Evolutionary conservation across 1,140 invertebrate species (phyloP).

Genomic region (Rhyzopertha dominica): DNA sequence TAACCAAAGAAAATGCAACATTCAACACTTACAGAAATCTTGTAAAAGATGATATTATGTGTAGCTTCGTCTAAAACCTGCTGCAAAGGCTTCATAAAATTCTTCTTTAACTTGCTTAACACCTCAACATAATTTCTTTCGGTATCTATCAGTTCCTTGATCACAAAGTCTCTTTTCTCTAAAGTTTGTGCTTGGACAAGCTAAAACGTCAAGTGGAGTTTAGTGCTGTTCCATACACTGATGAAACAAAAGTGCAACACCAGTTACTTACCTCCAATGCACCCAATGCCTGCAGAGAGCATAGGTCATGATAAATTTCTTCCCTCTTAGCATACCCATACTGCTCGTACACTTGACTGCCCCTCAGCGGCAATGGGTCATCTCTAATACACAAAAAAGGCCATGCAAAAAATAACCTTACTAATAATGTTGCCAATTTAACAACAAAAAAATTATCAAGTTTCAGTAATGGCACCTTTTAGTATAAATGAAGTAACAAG

Average conservation of each 20-base stretch:
- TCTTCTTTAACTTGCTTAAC: constrained; percentile 76
- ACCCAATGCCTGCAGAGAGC: constrained; percentile 44
- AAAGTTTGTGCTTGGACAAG: constrained; percentile 53
- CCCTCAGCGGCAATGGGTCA: no score
- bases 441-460: constrained; percentile 19
- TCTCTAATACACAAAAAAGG: constrained; percentile 16
- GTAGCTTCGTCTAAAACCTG: constrained; percentile 68
- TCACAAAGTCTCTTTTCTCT: constrained; percentile 92
- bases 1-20: no score
- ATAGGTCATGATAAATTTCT: constrained; percentile 47
- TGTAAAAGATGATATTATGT: constrained; percentile 75
- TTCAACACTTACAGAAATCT: constrained; percentile 78
- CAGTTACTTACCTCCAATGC: constrained; percentile 42
- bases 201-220: no score
- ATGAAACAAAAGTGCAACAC: no score
- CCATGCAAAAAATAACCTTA: constrained; percentile 8
- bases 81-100: constrained; percentile 76
- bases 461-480: neutral
- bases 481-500: no score
- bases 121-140: constrained; percentile 97
- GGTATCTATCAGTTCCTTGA: constrained; percentile 93
- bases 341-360: no score
- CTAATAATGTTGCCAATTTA: constrained; percentile 16
- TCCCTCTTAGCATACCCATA: constrained; percentile 46
- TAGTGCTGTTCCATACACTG: no score